Evolutionary conservation across 2,888 invertebrate species (phyloP), one percentile per base, ranked within the genome.

Genomic region (Agriotes lineatus): DNA sequence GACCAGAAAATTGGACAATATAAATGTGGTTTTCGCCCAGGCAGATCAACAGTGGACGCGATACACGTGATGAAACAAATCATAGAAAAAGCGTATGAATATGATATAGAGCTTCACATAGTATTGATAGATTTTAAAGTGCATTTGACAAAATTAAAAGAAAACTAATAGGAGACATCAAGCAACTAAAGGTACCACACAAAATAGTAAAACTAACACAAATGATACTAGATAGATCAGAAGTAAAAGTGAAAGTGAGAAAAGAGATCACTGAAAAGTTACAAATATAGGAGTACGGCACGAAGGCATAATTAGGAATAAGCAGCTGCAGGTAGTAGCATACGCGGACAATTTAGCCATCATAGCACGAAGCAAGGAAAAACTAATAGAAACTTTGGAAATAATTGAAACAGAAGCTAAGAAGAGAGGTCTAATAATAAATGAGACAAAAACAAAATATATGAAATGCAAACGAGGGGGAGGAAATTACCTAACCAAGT

Each of bases 41-140:
- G 30, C 6, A 58, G 30, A 58, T 39, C 19, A 5, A 58, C 50
- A 16, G 12, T 25, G 9, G 45, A 64, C 18, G 37, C 48, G n/a
- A 50, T 65, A 25, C 58, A 58, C 20, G 45, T 57, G 12, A 18
- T 58, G 48, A 65, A 48, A 9, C 45, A 61, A 56, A 48, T 69
- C 19, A 44, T 66, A 22, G 48, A 59, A 16, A 59, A 59, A 22
- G 33, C 30, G 1, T 44, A 59, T n/a, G 59, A 59, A 30, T 30
- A 25, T 12, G 2, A 45, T n/a, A 42, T 58, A 22, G 10, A 19
- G 12, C 25, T 42, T 7, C 42, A 22, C n/a, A 39, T 9, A n/a
- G n/a, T n/a, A 16, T 56, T 35, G 14, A n/a, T 35, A 16, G 44
- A 59, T 18, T 44, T 59, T 14, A 10, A 25, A 6, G 20, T 7